These are phyloP conservation scores for Atethmia centrago DNA, from an alignment of 2,888 invertebrate species.

Conservation along the genomic window DNA sequence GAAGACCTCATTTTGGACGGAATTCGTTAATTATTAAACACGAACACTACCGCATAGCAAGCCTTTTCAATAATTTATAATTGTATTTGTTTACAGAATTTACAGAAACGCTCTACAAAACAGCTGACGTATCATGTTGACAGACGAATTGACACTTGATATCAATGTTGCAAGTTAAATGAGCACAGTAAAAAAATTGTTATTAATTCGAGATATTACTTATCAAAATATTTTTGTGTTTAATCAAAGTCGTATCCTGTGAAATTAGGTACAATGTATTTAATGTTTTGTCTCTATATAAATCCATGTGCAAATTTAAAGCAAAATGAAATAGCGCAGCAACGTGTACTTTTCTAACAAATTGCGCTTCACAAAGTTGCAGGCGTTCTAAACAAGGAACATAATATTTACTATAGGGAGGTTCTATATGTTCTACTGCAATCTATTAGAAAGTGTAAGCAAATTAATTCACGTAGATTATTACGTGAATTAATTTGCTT, in stretches of 20 bases:
- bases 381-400: too few species aligned
- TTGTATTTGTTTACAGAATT: conserved; percentile 57
- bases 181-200: conserved; percentile 23
- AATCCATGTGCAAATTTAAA: neutral
- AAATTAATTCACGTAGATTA: conserved; percentile 31
- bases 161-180: conserved; percentile 45
- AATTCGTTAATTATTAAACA: conserved; percentile 39
- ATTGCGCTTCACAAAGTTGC: conserved; percentile 31
- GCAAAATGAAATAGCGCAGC: neutral
- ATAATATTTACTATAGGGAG: too few species aligned
- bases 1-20: conserved; percentile 80
- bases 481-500: too few species aligned
- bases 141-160: conserved; percentile 33
- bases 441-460: conserved; percentile 4
- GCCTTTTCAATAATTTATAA: conserved; percentile 19
- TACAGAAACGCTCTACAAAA: conserved; percentile 35
- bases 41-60: conserved; percentile 49
- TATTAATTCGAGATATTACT: neutral
- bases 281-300: accelerated
- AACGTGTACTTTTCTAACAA: neutral
- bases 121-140: conserved; percentile 57
- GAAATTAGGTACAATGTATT: neutral
- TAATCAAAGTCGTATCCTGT: neutral
- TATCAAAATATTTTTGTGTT: neutral
- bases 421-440: neutral